These are phyloP conservation scores for Lepidocyrtinus sp. DNA, from an alignment of 2,888 invertebrate genomes.

Conservation along the genomic window DNA sequence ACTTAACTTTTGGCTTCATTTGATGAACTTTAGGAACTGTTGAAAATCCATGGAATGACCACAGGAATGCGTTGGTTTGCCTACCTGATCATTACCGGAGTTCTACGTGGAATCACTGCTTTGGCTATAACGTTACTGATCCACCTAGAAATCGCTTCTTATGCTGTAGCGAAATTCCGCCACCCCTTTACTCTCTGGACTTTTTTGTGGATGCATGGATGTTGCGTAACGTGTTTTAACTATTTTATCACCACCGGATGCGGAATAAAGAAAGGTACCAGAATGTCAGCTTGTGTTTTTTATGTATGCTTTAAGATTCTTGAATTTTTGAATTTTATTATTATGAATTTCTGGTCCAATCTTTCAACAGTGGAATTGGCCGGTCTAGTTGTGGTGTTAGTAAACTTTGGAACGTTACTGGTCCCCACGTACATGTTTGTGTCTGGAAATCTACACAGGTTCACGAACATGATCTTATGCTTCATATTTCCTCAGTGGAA, in stretches of 20 bases:
- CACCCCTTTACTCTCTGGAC: conserved; percentile 35
- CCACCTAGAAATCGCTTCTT: conserved; percentile 23
- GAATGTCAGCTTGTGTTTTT: too few species aligned
- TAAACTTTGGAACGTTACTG: conserved; percentile 22
- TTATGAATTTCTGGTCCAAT: too few species aligned
- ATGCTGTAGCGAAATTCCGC: conserved; percentile 9
- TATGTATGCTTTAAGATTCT: too few species aligned
- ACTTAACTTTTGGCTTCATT: too few species aligned
- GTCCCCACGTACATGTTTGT: conserved; percentile 31
- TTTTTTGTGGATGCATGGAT: conserved; percentile 47
- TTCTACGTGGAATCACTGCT: conserved; percentile 21
- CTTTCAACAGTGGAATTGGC: conserved; percentile 40
- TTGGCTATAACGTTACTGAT: conserved; percentile 26
- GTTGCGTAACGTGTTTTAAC: conserved; percentile 32
- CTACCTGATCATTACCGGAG: conserved; percentile 20
- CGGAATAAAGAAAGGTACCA: conserved; percentile 38
- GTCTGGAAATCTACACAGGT: background rate
- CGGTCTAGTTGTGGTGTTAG: conserved; percentile 30
- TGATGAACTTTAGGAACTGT: conserved; percentile 43
- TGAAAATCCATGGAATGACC: conserved; percentile 61
- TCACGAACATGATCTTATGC: conserved; percentile 27
- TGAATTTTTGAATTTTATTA: too few species aligned
- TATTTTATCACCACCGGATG: conserved; percentile 47
- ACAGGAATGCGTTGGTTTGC: conserved; percentile 54
- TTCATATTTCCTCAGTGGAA: conserved; percentile 57